Evolutionary conservation across 2,113 vertebrate genomes (phyloP).

Genomic region (Pachypanchax playfairii): DNA sequence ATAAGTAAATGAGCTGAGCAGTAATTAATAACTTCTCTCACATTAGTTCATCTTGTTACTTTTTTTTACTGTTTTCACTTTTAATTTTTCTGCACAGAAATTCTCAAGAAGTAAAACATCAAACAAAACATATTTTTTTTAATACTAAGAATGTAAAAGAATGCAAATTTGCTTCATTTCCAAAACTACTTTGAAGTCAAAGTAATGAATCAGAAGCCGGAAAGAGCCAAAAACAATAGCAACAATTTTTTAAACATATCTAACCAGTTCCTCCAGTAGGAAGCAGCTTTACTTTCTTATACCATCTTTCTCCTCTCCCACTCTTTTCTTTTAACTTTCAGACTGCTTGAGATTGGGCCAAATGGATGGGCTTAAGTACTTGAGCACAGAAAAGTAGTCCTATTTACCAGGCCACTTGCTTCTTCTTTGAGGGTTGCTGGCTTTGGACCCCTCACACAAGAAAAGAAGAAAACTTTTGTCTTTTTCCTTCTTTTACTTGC

Average conservation of each 20-base stretch:
- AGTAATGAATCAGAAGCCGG: no score
- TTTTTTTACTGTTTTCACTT: no score
- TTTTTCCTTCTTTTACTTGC: conserved; percentile 21
- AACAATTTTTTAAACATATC: neutral
- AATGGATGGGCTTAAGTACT: conserved; percentile 50
- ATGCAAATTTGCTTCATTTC: no score
- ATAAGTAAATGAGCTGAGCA: no score
- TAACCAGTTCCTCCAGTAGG: neutral
- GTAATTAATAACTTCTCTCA: no score
- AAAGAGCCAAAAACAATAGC: no score
- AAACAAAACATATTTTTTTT: no score
- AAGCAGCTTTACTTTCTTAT: neutral
- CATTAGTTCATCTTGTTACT: no score
- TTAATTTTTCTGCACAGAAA: no score
- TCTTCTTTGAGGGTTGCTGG: conserved; percentile 53
- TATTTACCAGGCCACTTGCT: conserved; percentile 57
- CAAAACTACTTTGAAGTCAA: no score
- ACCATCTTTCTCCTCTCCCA: conserved; percentile 13
- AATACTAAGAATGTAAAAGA: no score
- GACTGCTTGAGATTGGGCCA: conserved; percentile 41
- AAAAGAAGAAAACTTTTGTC: conserved; percentile 62
- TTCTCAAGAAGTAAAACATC: no score
- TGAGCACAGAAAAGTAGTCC: conserved; percentile 47
- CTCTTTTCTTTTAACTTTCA: conserved; percentile 34
- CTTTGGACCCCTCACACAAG: conserved; percentile 57